Percentiles rank a stretch among this genome's conserved stretches.
Evolutionary conservation across 2,888 invertebrate genomes (phyloP).

Genomic region (Drosophila anomelani): DNA sequence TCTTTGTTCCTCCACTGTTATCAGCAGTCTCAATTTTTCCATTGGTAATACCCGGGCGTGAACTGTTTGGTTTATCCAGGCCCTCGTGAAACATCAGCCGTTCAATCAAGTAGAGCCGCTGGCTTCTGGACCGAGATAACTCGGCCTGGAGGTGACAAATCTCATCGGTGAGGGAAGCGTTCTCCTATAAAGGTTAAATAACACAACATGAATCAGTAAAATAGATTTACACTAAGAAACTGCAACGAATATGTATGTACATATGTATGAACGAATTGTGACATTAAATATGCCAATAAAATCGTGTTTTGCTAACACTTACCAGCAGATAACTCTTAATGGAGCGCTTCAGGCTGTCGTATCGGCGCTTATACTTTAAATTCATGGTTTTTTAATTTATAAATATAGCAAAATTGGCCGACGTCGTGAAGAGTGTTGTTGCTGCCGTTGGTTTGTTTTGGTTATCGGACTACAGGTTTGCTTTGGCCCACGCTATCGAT

Average conservation of each 20-base stretch:
- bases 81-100: conserved; percentile 90
- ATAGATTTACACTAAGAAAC: not conserved
- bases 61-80: conserved; percentile 55
- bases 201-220: not conserved
- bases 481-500: not conserved
- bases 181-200: conserved; percentile 87
- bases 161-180: conserved; percentile 94
- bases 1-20: conserved; percentile 7
- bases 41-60: conserved; percentile 27
- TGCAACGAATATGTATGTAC: not conserved
- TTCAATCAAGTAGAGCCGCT: conserved; percentile 91
- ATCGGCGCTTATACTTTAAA: conserved; percentile 32
- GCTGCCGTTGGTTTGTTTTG: conserved; percentile 26
- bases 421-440: not conserved
- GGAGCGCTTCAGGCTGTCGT: conserved; percentile 30
- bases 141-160: conserved; percentile 93
- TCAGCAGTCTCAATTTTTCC: conserved; percentile 33
- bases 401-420: conserved; percentile 6
- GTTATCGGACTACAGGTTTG: conserved; percentile 24
- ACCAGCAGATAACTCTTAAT: conserved; percentile 41
- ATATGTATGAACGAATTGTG: not conserved
- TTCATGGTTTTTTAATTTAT: conserved; percentile 45
- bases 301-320: not conserved
- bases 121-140: conserved; percentile 91
- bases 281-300: not conserved